Base-by-base conservation (phyloP, 2,797 vertebrate species). In the Ceyx erithaca region DNA sequence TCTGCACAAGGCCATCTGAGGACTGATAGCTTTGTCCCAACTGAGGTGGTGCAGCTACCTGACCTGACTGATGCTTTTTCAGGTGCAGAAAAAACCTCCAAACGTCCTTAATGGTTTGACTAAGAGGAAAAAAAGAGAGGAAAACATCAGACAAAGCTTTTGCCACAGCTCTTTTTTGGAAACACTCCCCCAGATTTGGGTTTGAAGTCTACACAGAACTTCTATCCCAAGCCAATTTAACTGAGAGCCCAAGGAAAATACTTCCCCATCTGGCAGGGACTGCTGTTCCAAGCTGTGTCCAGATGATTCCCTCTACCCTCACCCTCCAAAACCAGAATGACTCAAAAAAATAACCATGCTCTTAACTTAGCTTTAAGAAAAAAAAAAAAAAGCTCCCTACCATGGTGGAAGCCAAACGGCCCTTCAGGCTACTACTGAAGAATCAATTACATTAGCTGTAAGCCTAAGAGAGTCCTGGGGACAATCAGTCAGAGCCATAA, bases 401-500 rank as follows among this genome's bases (percentile, higher is more conserved):
- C 89, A 96, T 94, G 91, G 93, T 61, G 92, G 77, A 93, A 96
- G 90, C 90, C 95, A 96, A 96, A 96, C 92, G 90, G 94, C 92
- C 94, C 95, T 96, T 96, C 95, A 96, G 95, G 94, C 95, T 96
- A 94, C 95, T 95, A 80, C 80, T 95, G 95, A 93, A 95, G 94
- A 96, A 96, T 96, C 95, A 97, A 96, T 92, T 96, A 96, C 92
- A 96, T 95, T 95, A 96, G 93, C 93, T 95, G 88, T 94, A 95
- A 95, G 95, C 95, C 93, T 94, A 95, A 94, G 91, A 95, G 91
- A 93, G 95, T 94, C 92, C 92, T 95, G 92, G 95, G 96, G 95
- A 96, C 94, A 94, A 95, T 94, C 94, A 96, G 95, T 96, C 94
- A 96, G 96, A 95, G 95, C 94, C 95, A 95, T 96, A 96, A 96